Base-by-base conservation (phyloP, 2,113 vertebrate species). In the Corythornis madagascariensis region DNA sequence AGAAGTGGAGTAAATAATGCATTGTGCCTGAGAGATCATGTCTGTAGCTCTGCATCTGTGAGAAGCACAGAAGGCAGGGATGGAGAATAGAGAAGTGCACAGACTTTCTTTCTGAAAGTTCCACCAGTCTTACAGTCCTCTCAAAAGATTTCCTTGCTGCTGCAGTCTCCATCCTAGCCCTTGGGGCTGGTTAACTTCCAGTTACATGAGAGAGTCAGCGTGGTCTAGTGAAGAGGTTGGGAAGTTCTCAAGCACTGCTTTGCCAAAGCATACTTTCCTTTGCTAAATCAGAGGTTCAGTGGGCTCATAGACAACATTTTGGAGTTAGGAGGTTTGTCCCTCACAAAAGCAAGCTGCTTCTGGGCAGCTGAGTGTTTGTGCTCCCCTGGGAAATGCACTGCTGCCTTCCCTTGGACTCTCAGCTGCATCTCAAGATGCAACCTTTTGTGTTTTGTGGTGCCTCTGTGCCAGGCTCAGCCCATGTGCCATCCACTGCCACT, bases 291-390 rank as follows among this genome's bases (percentile, higher is more conserved):
- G 70, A 60, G 63, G 2, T 52, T 69, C 40, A 14, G 43, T 28
- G 70, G 13, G 42, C 19, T 82, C 20, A 17, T 6, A 56, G 56
- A 50, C 22, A 76, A 28, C 33, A 6, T 56, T 56, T 25, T 61
- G 66, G 48, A 78, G 13, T 12, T 2, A 8, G 0, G 2, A 75
- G 66, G 12, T 52, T 52, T 47, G 13, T 52, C 45, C 28, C 25
- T 29, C 11, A 2, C 45, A 48, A 71, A 40, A 40, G 40, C 1
- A n/a, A 93, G 52, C 52, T 48, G 61, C 47, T 1, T 2, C n/a
- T 1, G 28, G 7, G 61, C 12, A 15, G 35, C 29, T 1, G 16
- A 56, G 31, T 1, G 5, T 16, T 0, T 0, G 0, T 40, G 29
- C 8, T 24, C 1, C 1, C 10, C 16, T 0, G 0, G 29, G 35